Conservation (phyloP, 1,140 invertebrate genomes). For the Elysia chlorotica region DNA sequence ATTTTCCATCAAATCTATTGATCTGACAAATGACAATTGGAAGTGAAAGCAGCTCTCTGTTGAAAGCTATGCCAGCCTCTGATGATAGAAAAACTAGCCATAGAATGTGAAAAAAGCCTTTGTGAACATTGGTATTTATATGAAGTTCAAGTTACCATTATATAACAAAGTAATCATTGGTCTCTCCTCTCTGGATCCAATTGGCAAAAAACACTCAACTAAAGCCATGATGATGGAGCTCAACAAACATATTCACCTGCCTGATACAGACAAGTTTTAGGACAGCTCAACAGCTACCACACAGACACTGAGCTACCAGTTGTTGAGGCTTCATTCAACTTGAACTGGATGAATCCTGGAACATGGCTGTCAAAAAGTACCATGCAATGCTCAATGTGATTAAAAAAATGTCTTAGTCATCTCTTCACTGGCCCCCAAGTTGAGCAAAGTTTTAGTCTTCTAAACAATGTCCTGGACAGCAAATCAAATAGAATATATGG, state of each 20-base stretch:
- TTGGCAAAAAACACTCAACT: neutral
- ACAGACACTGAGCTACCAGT: neutral
- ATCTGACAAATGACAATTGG: neutral
- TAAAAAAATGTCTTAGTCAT: neutral
- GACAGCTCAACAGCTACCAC: neutral
- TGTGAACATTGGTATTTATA: neutral
- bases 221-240: neutral
- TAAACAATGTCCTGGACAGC: neutral
- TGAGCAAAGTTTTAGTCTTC: neutral
- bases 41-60: conserved; percentile 2
- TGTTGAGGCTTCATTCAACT: neutral
- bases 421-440: neutral
- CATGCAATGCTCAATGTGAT: neutral
- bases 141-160: neutral
- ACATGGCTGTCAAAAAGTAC: neutral
- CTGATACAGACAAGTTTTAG: neutral
- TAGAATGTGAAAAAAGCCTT: neutral
- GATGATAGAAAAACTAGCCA: neutral
- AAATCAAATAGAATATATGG: neutral
- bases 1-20: neutral
- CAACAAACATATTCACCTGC: neutral
- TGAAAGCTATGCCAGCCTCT: neutral
- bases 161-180: neutral
- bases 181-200: neutral
- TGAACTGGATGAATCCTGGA: neutral